Base-by-base conservation (phyloP, 2,888 invertebrate genomes). In the Resseliella maxima region DNA sequence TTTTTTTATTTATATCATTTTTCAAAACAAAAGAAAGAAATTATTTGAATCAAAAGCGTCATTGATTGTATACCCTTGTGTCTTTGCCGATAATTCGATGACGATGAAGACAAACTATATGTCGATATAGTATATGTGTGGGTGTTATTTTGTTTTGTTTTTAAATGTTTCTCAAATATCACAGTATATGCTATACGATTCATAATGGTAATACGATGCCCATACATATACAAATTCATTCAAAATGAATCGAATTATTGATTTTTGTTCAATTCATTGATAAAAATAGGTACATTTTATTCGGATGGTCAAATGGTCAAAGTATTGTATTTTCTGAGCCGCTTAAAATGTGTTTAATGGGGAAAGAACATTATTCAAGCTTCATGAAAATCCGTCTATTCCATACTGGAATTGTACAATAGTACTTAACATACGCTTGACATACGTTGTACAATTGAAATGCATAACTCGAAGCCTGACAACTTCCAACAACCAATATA, bases 361-460 rank as follows among this genome's bases (percentile, higher is more conserved):
- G 24, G 59, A 72, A 35, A 72, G 35, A 31, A 72, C 72, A 72
- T 72, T 35, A 72, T 72, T n/a, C n/a, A 72, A 72, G 72, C 31
- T 21, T 12, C 15, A 72, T 31, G 72, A 35, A 72, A 72, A 72
- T 72, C 72, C 31, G 72, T 72, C 72, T 31, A 72, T 72, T 72
- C 72, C 72, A 72, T 72, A 72, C 31, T 35, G 72, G 31, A 72
- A 35, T 72, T n/a, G 59, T 24, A 59, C 59, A 59, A 59, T 59
- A 72, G 31, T 72, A 72, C 72, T 72, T 72, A 72, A 72, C 72
- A 72, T 72, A 31, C 72, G 72, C 31, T 72, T 72, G 72, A 72
- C 72, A 72, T 35, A 35, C 72, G 72, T 72, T 72, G 72, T 72
- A 72, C 72, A 18, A 72, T 72, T 72, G 72, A 72, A 72, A 72